Conservation (phyloP, 2,888 invertebrate genomes). For the Dolichopus griseipennis region DNA sequence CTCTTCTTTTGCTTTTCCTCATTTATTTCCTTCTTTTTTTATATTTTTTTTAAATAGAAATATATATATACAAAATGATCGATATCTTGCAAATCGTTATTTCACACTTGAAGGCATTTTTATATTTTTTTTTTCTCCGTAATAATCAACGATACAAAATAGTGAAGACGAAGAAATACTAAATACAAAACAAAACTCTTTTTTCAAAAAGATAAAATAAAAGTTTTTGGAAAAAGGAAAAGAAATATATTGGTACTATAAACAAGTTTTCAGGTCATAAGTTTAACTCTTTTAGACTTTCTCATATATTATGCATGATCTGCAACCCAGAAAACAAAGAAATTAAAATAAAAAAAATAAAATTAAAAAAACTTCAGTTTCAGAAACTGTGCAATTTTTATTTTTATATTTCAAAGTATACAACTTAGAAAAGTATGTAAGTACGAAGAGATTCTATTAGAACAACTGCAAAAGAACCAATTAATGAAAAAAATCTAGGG, state of each 20-base stretch:
- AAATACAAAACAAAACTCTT: background rate
- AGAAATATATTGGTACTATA: too few relatives aligned
- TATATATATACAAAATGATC: conserved; percentile 2
- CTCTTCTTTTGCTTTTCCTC: too few relatives aligned
- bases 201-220: background rate
- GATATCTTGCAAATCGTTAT: conserved; percentile 8
- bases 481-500: too few relatives aligned
- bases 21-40: too few relatives aligned
- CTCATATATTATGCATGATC: background rate
- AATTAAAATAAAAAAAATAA: background rate
- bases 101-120: conserved; percentile 11
- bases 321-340: background rate
- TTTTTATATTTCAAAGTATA: too few relatives aligned
- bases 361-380: background rate
- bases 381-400: background rate
- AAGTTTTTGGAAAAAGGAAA: background rate
- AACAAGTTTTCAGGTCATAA: background rate
- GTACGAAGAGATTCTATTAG: too few relatives aligned
- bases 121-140: background rate
- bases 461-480: too few relatives aligned
- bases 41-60: too few relatives aligned
- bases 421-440: too few relatives aligned
- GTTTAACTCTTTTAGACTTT: background rate
- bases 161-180: background rate
- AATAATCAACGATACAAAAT: background rate